Evolutionary conservation across 2,888 invertebrate species (phyloP), one percentile per base, ranked within the genome.

Genomic region (Cataglyphis altisquamis): DNA sequence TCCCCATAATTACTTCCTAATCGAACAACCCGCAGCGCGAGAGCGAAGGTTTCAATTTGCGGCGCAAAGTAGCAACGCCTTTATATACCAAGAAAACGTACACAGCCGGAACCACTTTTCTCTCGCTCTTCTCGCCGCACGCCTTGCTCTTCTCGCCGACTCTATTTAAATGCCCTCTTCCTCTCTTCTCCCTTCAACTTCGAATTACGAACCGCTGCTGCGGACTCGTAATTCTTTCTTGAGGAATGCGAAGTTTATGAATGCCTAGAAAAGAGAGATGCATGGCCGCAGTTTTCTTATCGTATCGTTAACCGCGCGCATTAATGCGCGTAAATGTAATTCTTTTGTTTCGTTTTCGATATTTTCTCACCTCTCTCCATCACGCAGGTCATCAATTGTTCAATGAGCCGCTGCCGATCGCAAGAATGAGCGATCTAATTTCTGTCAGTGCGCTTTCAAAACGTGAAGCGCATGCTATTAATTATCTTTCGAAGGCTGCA

Each of bases 171-270:
- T 36, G 18, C 48, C 25, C 21, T 60, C 55, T 32, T 48, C 18
- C 25, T n/a, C 52, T 21, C 21, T 15, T 74, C 36, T 64, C 36
- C 21, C 63, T 5, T 45, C 60, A 18, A 68, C 80, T 36, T 67
- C 68, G 18, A 62, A 77, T 82, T 57, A 18, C 62, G 25, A 6
- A 25, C 10, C 39, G 10, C 39, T 21, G 36, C 60, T n/a, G 39
- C 45, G n/a, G 10, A 39, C n/a, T 3, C 25, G 39, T 57, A 67
- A 29, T 36, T 18, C 80, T 41, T 12, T 32, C 48, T 77, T 21
- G 32, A 29, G 12, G 48, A 88, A 85, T 18, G 21, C 15, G 10
- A 57, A 68, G 45, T 83, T 81, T 83, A 78, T 36, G 62, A 41
- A 75, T 18, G 60, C 25, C 10, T 63, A 41, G 45, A 52, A 52